Evolutionary conservation across 1,140 invertebrate species (phyloP).

Genomic region (Drosophila leontia): DNA sequence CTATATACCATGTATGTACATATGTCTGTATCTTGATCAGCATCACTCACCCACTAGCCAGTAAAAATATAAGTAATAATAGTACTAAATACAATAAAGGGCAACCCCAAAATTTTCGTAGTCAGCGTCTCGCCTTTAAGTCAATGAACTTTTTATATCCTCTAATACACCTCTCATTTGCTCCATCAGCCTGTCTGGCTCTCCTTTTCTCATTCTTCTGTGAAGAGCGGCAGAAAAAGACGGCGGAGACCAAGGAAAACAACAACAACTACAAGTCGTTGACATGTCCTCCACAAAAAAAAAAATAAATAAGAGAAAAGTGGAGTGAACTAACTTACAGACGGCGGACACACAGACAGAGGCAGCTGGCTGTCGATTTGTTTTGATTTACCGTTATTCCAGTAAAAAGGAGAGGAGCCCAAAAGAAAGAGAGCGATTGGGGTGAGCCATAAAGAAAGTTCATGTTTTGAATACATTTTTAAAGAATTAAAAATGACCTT

Average conservation of each 20-base stretch:
- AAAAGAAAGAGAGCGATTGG: not conserved
- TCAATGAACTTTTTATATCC: conserved; percentile 39
- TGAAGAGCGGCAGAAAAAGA: conserved; percentile 16
- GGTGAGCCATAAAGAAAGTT: not conserved
- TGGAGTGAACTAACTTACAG: conserved; percentile 12
- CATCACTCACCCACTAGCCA: too few species aligned
- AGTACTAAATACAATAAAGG: conserved; percentile 9
- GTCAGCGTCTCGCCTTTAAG: conserved; percentile 17
- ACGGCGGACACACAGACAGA: conserved; percentile 27
- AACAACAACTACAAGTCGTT: conserved; percentile 60
- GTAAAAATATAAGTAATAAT: not conserved
- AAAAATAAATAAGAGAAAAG: conserved; percentile 3
- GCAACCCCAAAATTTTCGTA: conserved; percentile 26
- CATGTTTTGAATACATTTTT: not conserved
- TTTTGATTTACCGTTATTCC: conserved; percentile 71
- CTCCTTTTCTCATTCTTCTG: conserved; percentile 6
- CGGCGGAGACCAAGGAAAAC: conserved; percentile 11
- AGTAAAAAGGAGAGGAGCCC: not conserved
- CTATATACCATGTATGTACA: not conserved
- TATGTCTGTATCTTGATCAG: not conserved
- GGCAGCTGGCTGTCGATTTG: conserved; percentile 55
- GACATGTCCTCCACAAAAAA: conserved; percentile 58
- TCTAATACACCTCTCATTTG: conserved; percentile 1
- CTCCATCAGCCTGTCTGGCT: conserved; percentile 8
- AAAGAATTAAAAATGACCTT: not conserved